Evolutionary conservation across 2,113 vertebrate genomes (phyloP).

Genomic region (Sphyrna mokarran): DNA sequence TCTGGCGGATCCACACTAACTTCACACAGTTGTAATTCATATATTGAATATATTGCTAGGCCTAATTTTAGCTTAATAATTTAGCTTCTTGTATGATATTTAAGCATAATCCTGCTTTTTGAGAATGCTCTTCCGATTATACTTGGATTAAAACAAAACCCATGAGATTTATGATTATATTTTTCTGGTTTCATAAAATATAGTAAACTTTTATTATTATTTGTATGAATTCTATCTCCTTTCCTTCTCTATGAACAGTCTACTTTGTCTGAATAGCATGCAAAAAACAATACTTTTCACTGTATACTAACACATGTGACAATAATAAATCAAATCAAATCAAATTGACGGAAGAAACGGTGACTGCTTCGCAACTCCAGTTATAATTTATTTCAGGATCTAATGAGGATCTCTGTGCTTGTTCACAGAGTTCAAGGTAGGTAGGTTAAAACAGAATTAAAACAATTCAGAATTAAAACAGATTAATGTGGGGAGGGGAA

Average conservation of each 20-base stretch:
- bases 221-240: too few species aligned
- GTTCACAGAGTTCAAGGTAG: neutral
- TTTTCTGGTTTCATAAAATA: neutral
- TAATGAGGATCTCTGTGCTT: neutral
- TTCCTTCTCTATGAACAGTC: too few species aligned
- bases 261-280: too few species aligned
- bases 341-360: too few species aligned
- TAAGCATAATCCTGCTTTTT: neutral
- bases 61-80: neutral
- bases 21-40: neutral
- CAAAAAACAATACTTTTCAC: too few species aligned
- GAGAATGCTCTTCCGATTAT: neutral
- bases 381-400: neutral
- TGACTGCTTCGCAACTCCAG: neutral
- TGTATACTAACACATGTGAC: too few species aligned
- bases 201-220: neutral
- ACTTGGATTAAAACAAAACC: neutral
- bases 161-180: neutral
- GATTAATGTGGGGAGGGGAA: neutral
- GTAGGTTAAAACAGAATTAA: neutral
- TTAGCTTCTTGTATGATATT: constrained; percentile 11
- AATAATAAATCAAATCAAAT: too few species aligned
- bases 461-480: too few species aligned
- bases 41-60: neutral
- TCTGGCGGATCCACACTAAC: neutral